Evolutionary conservation across 2,797 vertebrate genomes (phyloP).

Genomic region (Gambusia yucatana): DNA sequence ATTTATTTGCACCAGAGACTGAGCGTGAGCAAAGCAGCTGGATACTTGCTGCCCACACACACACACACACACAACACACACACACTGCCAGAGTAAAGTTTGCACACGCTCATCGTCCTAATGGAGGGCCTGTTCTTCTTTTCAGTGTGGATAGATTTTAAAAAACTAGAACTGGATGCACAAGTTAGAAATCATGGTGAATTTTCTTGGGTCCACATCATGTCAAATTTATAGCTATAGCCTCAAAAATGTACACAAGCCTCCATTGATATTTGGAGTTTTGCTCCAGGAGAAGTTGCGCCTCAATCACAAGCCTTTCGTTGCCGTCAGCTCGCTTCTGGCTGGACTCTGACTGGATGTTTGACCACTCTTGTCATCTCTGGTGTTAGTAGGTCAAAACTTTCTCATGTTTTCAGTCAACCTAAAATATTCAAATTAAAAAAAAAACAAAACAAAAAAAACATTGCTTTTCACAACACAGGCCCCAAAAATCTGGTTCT

Average conservation of each 20-base stretch:
- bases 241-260: neutral
- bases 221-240: neutral
- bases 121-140: neutral
- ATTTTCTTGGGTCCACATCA: neutral
- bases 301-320: neutral
- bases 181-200: neutral
- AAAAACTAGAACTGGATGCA: neutral
- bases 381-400: neutral
- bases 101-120: neutral
- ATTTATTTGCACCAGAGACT: constrained; percentile 75
- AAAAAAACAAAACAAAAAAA: neutral
- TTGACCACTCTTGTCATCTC: neutral
- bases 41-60: neutral
- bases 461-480: neutral
- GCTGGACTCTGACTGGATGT: neutral
- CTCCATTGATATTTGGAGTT: neutral
- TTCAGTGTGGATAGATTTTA: neutral
- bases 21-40: constrained; percentile 17
- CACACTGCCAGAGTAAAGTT: neutral
- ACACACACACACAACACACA: neutral
- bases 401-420: neutral
- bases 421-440: neutral
- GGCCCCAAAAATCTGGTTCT: neutral
- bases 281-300: neutral
- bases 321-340: neutral